A percentile compares a stretch with the other conserved stretches of the same genome.
phyloP scores from a whole-genome alignment of 2,888 invertebrate genomes.

The Molanna angustata region DNA sequence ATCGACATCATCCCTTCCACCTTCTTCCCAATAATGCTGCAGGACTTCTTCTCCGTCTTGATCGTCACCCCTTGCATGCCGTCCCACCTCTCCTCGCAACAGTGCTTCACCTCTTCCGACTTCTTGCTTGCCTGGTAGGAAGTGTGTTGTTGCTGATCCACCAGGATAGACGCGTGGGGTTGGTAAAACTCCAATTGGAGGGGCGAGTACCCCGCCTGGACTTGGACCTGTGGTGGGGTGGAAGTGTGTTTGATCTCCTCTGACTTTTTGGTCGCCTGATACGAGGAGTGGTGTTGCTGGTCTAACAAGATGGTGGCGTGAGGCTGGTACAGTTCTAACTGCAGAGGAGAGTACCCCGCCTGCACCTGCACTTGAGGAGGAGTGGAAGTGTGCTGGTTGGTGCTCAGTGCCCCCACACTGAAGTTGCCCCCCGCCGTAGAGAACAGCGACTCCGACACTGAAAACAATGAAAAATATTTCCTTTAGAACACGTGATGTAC shows the following conservation, averaged over 20 bases:
- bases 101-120: conserved; percentile 41
- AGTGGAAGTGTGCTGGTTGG: too few relatives aligned
- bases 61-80: conserved; percentile 51
- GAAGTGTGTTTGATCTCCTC: conserved; percentile 42
- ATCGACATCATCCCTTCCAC: conserved; percentile 14
- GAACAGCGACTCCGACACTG: conserved; percentile 67
- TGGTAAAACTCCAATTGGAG: too few relatives aligned
- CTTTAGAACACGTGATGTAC: too few relatives aligned
- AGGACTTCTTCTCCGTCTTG: conserved; percentile 49
- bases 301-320: conserved; percentile 35
- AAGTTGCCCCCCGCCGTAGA: conserved; percentile 63
- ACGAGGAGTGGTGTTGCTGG: conserved; percentile 39
- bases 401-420: conserved; percentile 48
- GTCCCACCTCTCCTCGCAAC: conserved; percentile 38
- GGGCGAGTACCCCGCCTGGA: conserved; percentile 33
- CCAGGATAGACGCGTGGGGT: too few relatives aligned
- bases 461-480: too few relatives aligned
- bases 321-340: conserved; percentile 55
- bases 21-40: conserved; percentile 50
- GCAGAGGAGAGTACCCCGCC: conserved; percentile 65
- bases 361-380: conserved; percentile 68
- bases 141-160: conserved; percentile 38
- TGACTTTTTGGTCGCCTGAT: conserved; percentile 33
- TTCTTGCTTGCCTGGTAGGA: conserved; percentile 33
- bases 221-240: conserved; percentile 34